phyloP scores from a whole-genome alignment of 1,140 invertebrate species.

The Neodiprion lecontei region DNA sequence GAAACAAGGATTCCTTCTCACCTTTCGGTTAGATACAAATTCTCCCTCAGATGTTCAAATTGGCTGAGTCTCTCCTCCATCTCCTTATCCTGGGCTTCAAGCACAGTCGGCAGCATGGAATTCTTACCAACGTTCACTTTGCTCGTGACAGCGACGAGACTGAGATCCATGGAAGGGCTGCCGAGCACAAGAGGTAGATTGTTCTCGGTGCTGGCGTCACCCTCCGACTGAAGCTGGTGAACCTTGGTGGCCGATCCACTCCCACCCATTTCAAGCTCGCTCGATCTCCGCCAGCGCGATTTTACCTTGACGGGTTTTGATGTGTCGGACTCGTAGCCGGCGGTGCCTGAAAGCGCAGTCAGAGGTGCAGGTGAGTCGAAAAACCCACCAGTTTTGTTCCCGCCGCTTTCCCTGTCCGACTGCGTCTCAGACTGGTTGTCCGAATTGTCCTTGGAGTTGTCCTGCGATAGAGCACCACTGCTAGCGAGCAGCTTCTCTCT shows the following conservation, averaged over 20 bases:
- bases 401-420: conserved; percentile 48
- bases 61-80: conserved; percentile 77
- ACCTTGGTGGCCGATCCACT: background rate
- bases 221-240: conserved; percentile 34
- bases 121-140: conserved; percentile 47
- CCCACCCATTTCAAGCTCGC: conserved; percentile 78
- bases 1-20: conserved; percentile 38
- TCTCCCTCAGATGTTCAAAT: conserved; percentile 83
- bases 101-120: conserved; percentile 42
- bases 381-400: conserved; percentile 36
- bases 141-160: conserved; percentile 25
- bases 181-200: background rate
- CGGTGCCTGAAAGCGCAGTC: conserved; percentile 30
- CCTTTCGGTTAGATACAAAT: conserved; percentile 82
- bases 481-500: conserved; percentile 38
- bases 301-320: conserved; percentile 85
- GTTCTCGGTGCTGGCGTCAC: conserved; percentile 16
- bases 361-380: conserved; percentile 41
- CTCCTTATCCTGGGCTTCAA: conserved; percentile 60
- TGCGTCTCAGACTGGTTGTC: conserved; percentile 42
- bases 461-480: conserved; percentile 17
- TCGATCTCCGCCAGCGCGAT: conserved; percentile 82
- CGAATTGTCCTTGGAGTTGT: conserved; percentile 39
- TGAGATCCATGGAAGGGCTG: conserved; percentile 27
- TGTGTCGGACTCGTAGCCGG: conserved; percentile 58